A percentile compares a stretch with the other conserved stretches of the same genome.
Evolutionary conservation across 1,140 invertebrate species (phyloP).

Genomic region (Panagrolaimus sp.): DNA sequence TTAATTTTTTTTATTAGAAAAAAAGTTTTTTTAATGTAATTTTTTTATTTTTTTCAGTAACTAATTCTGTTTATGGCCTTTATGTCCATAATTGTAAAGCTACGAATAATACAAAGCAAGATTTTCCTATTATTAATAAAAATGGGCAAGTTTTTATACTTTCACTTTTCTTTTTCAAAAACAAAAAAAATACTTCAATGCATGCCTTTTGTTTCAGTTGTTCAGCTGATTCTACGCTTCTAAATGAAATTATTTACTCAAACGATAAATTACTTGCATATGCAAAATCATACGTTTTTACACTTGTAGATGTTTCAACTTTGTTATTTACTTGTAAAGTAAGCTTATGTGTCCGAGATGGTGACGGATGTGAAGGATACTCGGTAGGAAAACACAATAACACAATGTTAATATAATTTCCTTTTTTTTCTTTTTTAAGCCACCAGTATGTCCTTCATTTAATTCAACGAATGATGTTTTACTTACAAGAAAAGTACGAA

Average conservation of each 20-base stretch:
- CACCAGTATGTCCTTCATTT: constrained; percentile 20
- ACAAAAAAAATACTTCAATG: not conserved
- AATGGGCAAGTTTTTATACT: constrained; percentile 26
- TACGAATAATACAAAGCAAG: constrained; percentile 14
- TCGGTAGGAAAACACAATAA: constrained; percentile 23
- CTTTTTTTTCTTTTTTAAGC: constrained; percentile 21
- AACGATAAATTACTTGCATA: constrained; percentile 33
- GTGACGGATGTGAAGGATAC: constrained; percentile 39
- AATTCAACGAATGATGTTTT: constrained; percentile 24
- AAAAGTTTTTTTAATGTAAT: not conserved
- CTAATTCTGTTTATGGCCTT: constrained; percentile 25
- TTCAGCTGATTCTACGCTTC: constrained; percentile 32
- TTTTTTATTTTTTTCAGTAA: constrained; percentile 22
- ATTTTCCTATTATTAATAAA: constrained; percentile 33
- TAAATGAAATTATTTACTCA: constrained; percentile 31
- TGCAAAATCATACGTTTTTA: constrained; percentile 36
- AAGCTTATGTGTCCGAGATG: constrained; percentile 30
- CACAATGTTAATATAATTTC: not conserved
- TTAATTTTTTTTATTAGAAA: not conserved
- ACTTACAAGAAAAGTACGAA: constrained; percentile 18
- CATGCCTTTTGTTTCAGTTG: constrained; percentile 21
- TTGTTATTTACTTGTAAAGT: constrained; percentile 42
- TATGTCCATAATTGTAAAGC: constrained; percentile 33
- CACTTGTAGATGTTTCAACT: constrained; percentile 37
- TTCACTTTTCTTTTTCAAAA: not conserved